Evolutionary conservation across 2,888 invertebrate species (phyloP).

Genomic region (Microchrysa polita): DNA sequence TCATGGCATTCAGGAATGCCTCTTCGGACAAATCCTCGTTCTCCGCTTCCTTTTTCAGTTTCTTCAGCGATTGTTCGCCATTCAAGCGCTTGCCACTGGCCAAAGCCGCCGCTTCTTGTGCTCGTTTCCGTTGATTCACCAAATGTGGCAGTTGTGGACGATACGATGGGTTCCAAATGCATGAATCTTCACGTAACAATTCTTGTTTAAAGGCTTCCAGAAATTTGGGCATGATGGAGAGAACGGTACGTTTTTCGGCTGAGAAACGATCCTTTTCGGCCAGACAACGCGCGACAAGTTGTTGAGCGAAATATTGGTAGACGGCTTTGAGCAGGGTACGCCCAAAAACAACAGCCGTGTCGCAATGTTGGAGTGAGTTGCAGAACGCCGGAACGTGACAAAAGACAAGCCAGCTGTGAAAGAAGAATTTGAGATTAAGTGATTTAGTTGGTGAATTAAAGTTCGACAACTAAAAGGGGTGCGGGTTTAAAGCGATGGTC

Average conservation of each 20-base stretch:
- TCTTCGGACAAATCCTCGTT: conserved; percentile 79
- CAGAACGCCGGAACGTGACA: conserved; percentile 96
- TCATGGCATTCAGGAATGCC: conserved; percentile 82
- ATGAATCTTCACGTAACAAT: conserved; percentile 84
- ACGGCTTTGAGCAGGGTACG: conserved; percentile 85
- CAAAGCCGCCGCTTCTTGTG: conserved; percentile 57
- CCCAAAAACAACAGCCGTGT: conserved; percentile 92
- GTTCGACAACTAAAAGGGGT: no score
- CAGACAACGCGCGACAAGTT: conserved; percentile 90
- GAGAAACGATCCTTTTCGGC: conserved; percentile 90
- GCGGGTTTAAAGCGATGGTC: no score
- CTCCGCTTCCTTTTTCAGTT: conserved; percentile 59
- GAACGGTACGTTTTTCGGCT: conserved; percentile 79
- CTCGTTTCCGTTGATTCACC: conserved; percentile 61
- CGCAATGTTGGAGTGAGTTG: conserved; percentile 89
- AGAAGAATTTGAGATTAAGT: no score
- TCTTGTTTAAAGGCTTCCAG: conserved; percentile 88
- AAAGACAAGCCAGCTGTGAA: conserved; percentile 86
- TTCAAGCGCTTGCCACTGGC: conserved; percentile 52
- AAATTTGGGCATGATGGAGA: conserved; percentile 93
- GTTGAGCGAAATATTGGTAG: conserved; percentile 81
- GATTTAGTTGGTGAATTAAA: no score
- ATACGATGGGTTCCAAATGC: conserved; percentile 94
- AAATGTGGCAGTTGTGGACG: conserved; percentile 66
- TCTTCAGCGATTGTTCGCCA: conserved; percentile 43